Evolutionary conservation across 2,113 vertebrate genomes (phyloP).

Genomic region (Mystacornis crossleyi): DNA sequence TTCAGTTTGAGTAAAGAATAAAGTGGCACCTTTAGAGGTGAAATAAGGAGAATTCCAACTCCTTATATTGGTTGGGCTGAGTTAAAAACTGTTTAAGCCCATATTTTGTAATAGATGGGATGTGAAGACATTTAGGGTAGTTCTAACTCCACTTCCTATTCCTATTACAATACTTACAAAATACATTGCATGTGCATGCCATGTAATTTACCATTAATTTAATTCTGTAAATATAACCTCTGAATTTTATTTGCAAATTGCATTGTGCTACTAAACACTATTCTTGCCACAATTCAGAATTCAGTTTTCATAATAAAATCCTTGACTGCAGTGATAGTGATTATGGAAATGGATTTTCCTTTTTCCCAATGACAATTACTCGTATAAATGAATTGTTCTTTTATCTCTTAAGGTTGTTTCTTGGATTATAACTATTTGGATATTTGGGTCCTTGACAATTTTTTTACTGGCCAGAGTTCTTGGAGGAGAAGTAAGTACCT

Average conservation of each 20-base stretch:
- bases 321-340: background rate
- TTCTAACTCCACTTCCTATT: background rate
- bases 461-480: constrained; percentile 97
- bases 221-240: background rate
- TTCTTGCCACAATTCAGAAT: background rate
- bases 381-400: background rate
- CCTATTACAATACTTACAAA: background rate
- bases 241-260: background rate
- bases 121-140: background rate
- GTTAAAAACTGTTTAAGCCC: background rate
- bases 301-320: background rate
- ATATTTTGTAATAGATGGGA: background rate
- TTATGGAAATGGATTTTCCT: background rate
- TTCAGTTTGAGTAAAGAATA: background rate
- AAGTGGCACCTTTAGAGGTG: background rate
- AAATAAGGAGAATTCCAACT: background rate
- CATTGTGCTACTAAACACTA: background rate
- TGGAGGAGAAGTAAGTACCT: constrained; percentile 91
- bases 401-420: constrained; percentile 89
- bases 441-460: constrained; percentile 96
- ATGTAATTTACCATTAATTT: background rate
- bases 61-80: background rate
- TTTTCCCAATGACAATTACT: background rate
- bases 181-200: background rate
- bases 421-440: constrained; percentile 99